Evolutionary conservation across 2,113 vertebrate species (phyloP), one percentile per base, ranked within the genome.

Genomic region (Smithornis capensis): DNA sequence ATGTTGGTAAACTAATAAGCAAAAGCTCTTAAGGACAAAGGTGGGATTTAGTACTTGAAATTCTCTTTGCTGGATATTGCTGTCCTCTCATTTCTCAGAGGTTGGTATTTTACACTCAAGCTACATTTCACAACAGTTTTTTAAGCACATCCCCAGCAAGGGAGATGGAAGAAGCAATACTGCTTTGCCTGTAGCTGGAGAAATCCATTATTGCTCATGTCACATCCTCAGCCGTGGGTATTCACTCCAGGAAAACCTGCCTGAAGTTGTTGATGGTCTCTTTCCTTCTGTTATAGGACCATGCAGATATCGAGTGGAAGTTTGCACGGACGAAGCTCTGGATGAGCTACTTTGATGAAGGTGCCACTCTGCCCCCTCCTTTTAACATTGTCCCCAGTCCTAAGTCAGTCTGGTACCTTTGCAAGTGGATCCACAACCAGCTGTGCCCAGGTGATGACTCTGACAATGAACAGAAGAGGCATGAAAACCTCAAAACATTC

Each of bases 291-390:
- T 44, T 65, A 2, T 78, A 99, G 99, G 99, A 99, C 96, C 99
- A 99, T 9, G 99, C 99, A 0, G 99, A 99, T 75, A 99, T 99
- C 12, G 99, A 99, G 96, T 99, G 99, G 99, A 99, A 99, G 91
- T 99, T 99, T 67, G 99, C 99, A 12, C 98, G 99, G 87, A 99
- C 99, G 0, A 99, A 99, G 96, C 98, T 99, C 89, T 99, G 99
- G 99, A 99, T 99, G 99, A 99, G 99, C 90, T 99, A 99, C 91
- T 99, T 99, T 8, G 99, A 99, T 22, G 99, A 99, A 97, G 99
- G 99, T 6, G 99, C 99, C 38, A 99, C 99, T n/a, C 97, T 99
- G 94, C 99, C 99, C 24, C 99, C 99, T 42, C 99, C 99, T 7
- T 99, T 99, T 86, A 99, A 99, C 97, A 99, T 99, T 29, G 93